phyloP scores from a whole-genome alignment of 2,797 vertebrate species.

The Macrochelys suwanniensis region DNA sequence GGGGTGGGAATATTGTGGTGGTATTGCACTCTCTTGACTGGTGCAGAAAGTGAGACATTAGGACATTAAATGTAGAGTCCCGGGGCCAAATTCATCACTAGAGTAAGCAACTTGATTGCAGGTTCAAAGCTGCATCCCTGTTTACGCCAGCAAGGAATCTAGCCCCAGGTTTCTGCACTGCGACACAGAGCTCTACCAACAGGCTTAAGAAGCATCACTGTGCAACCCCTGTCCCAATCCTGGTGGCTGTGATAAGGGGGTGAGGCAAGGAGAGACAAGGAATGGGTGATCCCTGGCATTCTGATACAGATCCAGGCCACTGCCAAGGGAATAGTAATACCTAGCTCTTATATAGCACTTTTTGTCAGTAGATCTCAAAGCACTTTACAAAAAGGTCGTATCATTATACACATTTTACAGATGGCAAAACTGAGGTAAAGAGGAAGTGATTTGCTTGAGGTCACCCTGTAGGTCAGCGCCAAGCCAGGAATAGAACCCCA shows the following conservation, averaged over 20 bases:
- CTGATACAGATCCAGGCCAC: not conserved
- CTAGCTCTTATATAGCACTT: not conserved
- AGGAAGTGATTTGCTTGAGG: not conserved
- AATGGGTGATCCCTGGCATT: not conserved
- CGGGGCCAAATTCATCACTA: not conserved
- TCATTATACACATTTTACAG: not conserved
- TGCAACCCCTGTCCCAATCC: not conserved
- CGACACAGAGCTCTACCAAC: not conserved
- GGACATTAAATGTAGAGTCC: slow-evolving; percentile 47
- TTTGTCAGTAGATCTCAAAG: not conserved
- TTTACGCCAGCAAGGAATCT: slow-evolving; percentile 6
- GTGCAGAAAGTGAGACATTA: slow-evolving; percentile 32
- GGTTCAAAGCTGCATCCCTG: not conserved
- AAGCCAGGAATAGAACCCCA: not conserved
- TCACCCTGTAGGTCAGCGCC: not conserved
- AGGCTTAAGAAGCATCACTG: not conserved
- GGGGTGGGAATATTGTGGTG: not conserved
- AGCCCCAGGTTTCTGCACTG: not conserved
- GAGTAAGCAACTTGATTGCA: rapidly evolving
- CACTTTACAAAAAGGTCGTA: not conserved
- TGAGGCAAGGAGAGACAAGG: not conserved
- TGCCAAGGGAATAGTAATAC: not conserved
- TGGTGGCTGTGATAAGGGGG: not conserved
- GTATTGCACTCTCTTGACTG: not conserved
- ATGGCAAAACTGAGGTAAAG: not conserved